Conservation (phyloP, 2,797 vertebrate genomes). For the Sebastes minor region DNA sequence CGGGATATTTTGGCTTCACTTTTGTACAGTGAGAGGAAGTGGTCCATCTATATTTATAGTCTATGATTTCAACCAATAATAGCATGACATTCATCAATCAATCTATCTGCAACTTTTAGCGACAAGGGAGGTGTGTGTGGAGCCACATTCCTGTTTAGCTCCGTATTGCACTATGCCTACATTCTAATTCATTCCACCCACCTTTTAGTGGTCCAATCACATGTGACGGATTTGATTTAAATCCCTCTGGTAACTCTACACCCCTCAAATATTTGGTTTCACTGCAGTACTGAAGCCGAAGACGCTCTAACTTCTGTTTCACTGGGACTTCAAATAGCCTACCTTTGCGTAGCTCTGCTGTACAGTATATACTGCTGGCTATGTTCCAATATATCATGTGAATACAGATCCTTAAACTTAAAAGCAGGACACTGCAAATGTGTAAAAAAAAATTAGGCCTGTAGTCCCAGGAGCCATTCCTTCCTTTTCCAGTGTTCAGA, state of each 20-base stretch:
- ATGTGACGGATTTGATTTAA: not conserved
- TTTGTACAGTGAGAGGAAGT: too few species aligned
- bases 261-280: not conserved
- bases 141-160: too few species aligned
- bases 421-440: conserved; percentile 19
- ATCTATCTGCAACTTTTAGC: not conserved
- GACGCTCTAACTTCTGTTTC: not conserved
- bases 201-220: not conserved
- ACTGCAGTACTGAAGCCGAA: not conserved
- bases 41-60: too few species aligned
- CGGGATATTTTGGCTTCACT: too few species aligned
- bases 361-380: not conserved
- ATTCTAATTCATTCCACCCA: not conserved
- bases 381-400: not conserved
- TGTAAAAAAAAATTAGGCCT: not conserved
- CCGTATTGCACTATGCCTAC: too few species aligned
- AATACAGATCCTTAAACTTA: not conserved
- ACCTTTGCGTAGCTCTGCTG: not conserved
- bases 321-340: not conserved
- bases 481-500: conserved; percentile 1
- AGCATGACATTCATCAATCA: not conserved
- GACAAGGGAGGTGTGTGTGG: too few species aligned
- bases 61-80: not conserved
- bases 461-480: not conserved
- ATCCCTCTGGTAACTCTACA: not conserved